Base-by-base conservation (phyloP, 1,140 invertebrate genomes). In the Mycetomoellerius zeteki region DNA sequence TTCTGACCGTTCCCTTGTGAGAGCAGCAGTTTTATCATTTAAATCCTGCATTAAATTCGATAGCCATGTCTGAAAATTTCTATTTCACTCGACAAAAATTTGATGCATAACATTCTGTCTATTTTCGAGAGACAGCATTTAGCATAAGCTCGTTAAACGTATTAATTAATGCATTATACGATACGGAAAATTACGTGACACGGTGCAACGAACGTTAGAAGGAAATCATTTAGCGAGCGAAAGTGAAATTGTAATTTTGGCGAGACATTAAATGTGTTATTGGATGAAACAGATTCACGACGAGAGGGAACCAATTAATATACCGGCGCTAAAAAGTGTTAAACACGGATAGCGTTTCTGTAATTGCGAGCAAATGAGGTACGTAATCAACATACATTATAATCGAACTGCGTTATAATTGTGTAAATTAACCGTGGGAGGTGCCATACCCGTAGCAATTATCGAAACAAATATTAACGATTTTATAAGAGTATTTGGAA, bases 391-490 rank as follows among this genome's bases (percentile, higher is more conserved):
- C 80, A 84, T 84, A 50, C 80, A 73, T 73, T 82, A 84, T 84
- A 73, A 84, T 73, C 80, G 69, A 84, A 62, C 80, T 58, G 65
- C 69, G 80, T 73, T 84, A 84, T 84, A 84, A 84, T 84, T 84
- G 80, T 62, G 69, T 84, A 84, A 84, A 84, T 84, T 84, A 75
- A 84, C 80, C 69, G 80, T 84, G 80, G 69, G 37, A 84, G 80
- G 24, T 75, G 80, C 80, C 80, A 84, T 84, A 84, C 54, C 54
- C 37, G 69, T 75, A 37, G 56, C 69, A 84, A 84, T 84, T 84
- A 84, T 60, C 37, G 75, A 81, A 80, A 85, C 84, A 85, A 85
- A 85, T 84, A 84, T 84, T 75, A 84, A 84, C 69, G 80, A 84
- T 84, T 84, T 82, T 62, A 73, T 73, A 84, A 84, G 69, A 75